Percentiles rank a stretch among this genome's conserved stretches.
Conservation (phyloP, 2,888 invertebrate genomes). For the Minunthozetes semirufus region DNA sequence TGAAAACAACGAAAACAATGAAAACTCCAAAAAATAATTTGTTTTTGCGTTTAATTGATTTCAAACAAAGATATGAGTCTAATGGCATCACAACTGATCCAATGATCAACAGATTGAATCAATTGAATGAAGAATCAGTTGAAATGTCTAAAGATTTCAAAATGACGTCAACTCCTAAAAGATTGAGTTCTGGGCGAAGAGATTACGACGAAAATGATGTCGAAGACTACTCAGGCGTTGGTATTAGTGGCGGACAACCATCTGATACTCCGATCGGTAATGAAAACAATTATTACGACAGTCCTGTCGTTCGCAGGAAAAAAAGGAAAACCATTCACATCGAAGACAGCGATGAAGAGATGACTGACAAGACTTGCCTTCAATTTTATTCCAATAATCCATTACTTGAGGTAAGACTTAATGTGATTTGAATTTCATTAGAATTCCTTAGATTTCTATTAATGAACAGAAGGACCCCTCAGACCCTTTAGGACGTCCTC, state of each 20-base stretch:
- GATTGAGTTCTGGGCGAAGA: too few species aligned
- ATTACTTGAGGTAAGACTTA: background rate
- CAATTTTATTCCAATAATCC: background rate
- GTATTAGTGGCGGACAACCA: background rate
- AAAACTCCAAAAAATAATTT: too few species aligned
- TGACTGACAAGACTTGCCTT: background rate
- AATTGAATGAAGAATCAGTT: too few species aligned
- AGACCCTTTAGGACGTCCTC: too few species aligned
- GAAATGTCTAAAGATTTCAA: too few species aligned
- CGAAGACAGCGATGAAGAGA: background rate
- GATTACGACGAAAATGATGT: too few species aligned
- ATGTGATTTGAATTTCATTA: background rate
- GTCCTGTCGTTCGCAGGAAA: too few species aligned
- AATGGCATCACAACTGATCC: background rate
- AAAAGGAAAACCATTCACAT: background rate
- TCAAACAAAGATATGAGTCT: too few species aligned
- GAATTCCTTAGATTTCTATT: background rate
- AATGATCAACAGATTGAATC: background rate
- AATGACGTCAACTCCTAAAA: background rate
- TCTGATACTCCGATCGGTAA: too few species aligned
- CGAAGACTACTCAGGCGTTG: background rate
- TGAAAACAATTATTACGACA: background rate
- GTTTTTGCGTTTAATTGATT: too few species aligned
- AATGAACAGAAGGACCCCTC: background rate
- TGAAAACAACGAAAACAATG: too few species aligned